phyloP scores from a whole-genome alignment of 1,140 invertebrate species.

The Meloidogyne hapla region DNA sequence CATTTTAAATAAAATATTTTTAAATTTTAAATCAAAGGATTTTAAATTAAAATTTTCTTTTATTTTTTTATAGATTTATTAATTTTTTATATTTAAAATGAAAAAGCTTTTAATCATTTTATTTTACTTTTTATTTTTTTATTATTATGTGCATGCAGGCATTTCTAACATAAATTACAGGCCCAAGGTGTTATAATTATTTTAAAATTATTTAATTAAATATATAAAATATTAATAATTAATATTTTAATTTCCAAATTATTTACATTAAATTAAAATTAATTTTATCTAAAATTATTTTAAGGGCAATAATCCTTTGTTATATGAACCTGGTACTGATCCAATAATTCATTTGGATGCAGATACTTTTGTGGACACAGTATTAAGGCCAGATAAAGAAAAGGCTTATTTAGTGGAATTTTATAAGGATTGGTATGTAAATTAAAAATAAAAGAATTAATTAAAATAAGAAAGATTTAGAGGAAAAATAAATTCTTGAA shows the following conservation, averaged over 20 bases:
- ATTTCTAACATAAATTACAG: constrained; percentile 3
- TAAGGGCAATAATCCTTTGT: constrained; percentile 47
- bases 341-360: constrained; percentile 54
- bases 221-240: too few species aligned
- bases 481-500: too few species aligned
- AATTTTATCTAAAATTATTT: background rate
- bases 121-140: background rate
- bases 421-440: constrained; percentile 52
- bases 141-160: background rate
- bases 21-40: too few species aligned
- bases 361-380: constrained; percentile 52
- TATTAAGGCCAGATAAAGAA: constrained; percentile 37
- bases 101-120: background rate
- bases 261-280: background rate
- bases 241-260: too few species aligned
- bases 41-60: too few species aligned
- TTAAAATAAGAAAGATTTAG: too few species aligned
- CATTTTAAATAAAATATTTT: too few species aligned
- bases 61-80: too few species aligned
- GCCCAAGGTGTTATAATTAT: too few species aligned
- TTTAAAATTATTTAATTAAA: too few species aligned
- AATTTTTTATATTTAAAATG: background rate
- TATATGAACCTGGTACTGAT: constrained; percentile 50
- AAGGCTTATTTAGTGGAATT: constrained; percentile 51
- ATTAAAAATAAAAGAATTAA: background rate